Conservation (phyloP, 2,113 vertebrate genomes). For the Pollachius pollachius region DNA sequence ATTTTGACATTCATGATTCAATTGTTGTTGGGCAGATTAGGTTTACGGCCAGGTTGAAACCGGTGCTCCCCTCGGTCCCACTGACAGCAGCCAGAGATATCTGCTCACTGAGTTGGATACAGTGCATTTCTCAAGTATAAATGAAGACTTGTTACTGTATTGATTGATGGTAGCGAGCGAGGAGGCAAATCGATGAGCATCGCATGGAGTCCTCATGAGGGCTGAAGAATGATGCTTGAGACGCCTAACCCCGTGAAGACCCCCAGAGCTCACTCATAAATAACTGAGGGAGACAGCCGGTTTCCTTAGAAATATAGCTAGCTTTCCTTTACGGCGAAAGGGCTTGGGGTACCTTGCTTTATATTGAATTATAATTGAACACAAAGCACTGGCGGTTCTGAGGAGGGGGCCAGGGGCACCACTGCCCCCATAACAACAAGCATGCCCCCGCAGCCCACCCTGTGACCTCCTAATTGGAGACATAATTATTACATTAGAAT, state of each 20-base stretch:
- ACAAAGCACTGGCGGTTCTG: not conserved
- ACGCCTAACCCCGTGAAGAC: conserved; percentile 54
- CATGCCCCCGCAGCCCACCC: not conserved
- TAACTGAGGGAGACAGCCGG: conserved; percentile 52
- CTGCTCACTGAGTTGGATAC: conserved; percentile 51
- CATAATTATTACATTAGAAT: no score
- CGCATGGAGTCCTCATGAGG: conserved; percentile 51
- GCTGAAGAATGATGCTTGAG: conserved; percentile 57
- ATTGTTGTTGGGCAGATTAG: conserved; percentile 7
- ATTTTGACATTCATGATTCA: conserved; percentile 4
- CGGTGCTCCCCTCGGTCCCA: not conserved
- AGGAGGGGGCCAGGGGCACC: no score
- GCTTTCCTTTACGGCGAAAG: conserved; percentile 24
- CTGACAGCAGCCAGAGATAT: conserved; percentile 29
- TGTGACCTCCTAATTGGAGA: not conserved
- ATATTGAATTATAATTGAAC: conserved; percentile 10
- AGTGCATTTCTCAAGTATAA: conserved; percentile 66
- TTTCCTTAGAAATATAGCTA: conserved; percentile 41
- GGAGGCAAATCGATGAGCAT: conserved; percentile 71
- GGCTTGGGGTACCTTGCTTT: conserved; percentile 2
- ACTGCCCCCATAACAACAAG: not conserved
- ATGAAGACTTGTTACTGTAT: conserved; percentile 78
- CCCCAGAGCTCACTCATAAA: conserved; percentile 62
- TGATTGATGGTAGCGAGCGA: conserved; percentile 68
- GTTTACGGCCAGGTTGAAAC: conserved; percentile 26